Conservation (phyloP, 2,888 invertebrate species). For the Cheilosia impressa region DNA sequence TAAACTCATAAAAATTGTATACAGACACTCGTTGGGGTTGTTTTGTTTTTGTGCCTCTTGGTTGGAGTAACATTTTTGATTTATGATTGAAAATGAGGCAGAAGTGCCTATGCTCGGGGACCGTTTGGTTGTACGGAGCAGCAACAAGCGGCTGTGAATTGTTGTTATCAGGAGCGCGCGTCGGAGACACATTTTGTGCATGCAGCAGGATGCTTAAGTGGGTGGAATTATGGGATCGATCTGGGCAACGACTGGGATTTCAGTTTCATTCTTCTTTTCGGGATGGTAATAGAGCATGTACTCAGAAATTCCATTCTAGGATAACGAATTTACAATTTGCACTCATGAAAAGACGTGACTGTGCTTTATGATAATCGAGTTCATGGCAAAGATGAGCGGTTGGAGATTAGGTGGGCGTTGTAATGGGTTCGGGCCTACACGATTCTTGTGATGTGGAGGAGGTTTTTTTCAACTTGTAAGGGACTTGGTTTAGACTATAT, state of each 20-base stretch:
- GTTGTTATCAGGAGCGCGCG: constrained; percentile 28
- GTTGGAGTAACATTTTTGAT: constrained; percentile 64
- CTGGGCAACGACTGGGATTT: constrained; percentile 26
- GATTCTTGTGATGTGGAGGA: too few relatives aligned
- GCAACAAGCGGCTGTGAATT: constrained; percentile 53
- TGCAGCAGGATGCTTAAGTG: constrained; percentile 16
- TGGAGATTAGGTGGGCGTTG: neutral
- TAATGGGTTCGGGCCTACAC: neutral
- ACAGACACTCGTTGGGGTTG: constrained; percentile 28
- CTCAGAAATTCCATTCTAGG: constrained; percentile 46
- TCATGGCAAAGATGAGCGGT: constrained; percentile 28
- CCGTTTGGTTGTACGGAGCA: neutral
- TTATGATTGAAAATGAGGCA: constrained; percentile 70
- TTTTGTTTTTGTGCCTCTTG: constrained; percentile 17
- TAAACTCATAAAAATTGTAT: constrained; percentile 72
- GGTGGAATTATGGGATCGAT: constrained; percentile 31
- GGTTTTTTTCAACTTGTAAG: neutral
- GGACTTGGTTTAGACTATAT: too few relatives aligned
- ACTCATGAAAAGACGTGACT: constrained; percentile 59
- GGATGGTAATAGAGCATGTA: constrained; percentile 62
- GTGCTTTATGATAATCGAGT: constrained; percentile 49
- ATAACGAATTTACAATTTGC: constrained; percentile 68
- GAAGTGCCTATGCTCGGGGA: constrained; percentile 54
- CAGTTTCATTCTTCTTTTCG: neutral
- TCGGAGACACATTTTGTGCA: neutral